A percentile compares a stretch with the other conserved stretches of the same genome.
Evolutionary conservation across 2,797 vertebrate genomes (phyloP).

Genomic region (Megalops cyprinoides): DNA sequence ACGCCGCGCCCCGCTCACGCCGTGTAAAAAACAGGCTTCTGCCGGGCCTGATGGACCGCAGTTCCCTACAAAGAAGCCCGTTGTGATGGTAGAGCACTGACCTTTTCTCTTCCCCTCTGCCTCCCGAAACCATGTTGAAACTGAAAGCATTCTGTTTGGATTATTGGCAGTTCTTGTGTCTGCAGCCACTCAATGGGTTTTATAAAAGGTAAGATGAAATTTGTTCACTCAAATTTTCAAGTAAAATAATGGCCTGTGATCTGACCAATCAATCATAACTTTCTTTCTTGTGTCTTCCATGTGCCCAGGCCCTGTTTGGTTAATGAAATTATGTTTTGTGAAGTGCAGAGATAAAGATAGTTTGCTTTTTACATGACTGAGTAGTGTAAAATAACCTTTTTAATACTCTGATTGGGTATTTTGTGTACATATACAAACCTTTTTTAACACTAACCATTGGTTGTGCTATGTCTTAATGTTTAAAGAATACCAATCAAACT

Average conservation of each 20-base stretch:
- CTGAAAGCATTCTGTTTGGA: slow-evolving; percentile 96
- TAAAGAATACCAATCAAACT: neutral
- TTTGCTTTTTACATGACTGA: neutral
- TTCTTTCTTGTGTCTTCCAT: neutral
- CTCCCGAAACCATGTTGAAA: slow-evolving; percentile 84
- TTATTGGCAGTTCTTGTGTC: slow-evolving; percentile 96
- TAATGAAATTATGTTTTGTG: too few relatives aligned
- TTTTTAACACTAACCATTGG: neutral
- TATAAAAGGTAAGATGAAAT: slow-evolving; percentile 86
- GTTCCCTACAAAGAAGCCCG: neutral
- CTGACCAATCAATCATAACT: neutral
- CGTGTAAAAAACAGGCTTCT: neutral
- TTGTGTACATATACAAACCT: neutral
- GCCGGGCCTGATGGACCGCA: neutral
- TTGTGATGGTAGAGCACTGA: slow-evolving; percentile 26
- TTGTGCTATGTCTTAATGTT: neutral
- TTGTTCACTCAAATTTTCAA: neutral
- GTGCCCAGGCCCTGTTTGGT: neutral
- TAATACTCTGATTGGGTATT: neutral
- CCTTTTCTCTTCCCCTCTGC: slow-evolving; percentile 19
- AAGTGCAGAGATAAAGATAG: too few relatives aligned
- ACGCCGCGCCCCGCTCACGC: neutral
- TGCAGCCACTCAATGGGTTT: slow-evolving; percentile 89
- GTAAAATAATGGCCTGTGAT: too few relatives aligned
- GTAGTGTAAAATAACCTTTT: neutral